phyloP scores from a whole-genome alignment of 2,113 vertebrate genomes.

The Pseudorectes ferrugineus region DNA sequence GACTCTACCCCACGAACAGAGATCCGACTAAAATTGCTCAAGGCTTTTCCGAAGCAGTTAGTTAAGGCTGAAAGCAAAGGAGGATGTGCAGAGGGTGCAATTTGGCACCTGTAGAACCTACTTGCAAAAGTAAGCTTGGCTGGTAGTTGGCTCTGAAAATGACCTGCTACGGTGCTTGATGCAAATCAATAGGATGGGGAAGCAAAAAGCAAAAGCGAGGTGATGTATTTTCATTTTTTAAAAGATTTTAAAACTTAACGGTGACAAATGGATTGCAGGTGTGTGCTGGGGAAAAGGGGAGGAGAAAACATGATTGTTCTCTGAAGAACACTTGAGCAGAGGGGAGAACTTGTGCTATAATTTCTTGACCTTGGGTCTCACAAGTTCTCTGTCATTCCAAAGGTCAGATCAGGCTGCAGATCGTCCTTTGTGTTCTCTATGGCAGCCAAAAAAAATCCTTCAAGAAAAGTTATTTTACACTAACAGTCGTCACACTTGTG shows the following conservation, averaged over 20 bases:
- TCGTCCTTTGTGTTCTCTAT: not conserved
- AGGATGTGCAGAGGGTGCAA: not conserved
- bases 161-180: not conserved
- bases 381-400: rapidly evolving
- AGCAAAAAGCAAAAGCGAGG: not conserved
- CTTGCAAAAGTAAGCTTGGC: not conserved
- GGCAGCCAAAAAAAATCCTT: not conserved
- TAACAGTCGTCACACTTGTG: not conserved
- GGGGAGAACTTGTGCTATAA: not conserved
- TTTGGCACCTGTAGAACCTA: not conserved
- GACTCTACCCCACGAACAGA: not conserved
- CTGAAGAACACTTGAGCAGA: not conserved
- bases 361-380: not conserved
- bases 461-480: not conserved
- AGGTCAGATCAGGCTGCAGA: not conserved
- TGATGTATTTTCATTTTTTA: not conserved
- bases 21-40: rapidly evolving
- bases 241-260: not conserved
- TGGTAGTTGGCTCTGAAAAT: not conserved
- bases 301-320: not conserved
- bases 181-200: not conserved
- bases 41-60: not conserved
- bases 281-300: not conserved
- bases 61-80: not conserved
- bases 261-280: not conserved